Percentiles rank a stretch among this genome's conserved stretches.
Evolutionary conservation across 2,797 vertebrate genomes (phyloP).

Genomic region (Danio aesculapii): DNA sequence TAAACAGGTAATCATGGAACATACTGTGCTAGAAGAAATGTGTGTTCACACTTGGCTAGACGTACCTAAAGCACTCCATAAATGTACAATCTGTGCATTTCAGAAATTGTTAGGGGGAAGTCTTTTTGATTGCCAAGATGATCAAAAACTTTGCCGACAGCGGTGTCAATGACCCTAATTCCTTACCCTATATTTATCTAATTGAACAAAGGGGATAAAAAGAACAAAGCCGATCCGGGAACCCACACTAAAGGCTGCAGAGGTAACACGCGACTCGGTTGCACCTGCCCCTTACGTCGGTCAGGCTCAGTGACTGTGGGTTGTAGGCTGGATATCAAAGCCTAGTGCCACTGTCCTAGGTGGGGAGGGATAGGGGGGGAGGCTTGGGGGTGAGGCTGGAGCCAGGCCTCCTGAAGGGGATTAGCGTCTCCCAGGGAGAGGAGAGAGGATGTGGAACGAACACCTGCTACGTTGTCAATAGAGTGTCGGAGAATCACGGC

Average conservation of each 20-base stretch:
- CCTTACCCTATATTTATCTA: conserved; percentile 44
- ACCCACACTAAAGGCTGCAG: conserved; percentile 25
- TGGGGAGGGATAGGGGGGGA: conserved; percentile 21
- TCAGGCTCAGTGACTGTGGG: conserved; percentile 41
- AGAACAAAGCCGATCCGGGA: conserved; percentile 19
- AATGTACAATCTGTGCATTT: neutral
- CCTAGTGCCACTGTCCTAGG: conserved; percentile 25
- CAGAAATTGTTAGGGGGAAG: neutral
- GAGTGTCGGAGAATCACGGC: conserved; percentile 68
- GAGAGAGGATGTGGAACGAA: conserved; percentile 71
- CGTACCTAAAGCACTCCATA: conserved; percentile 9
- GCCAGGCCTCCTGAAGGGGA: conserved; percentile 65
- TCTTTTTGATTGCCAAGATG: neutral
- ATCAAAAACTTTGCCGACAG: conserved; percentile 1
- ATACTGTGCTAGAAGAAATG: conserved; percentile 19
- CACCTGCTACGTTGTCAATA: conserved; percentile 79
- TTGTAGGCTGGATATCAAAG: conserved; percentile 56
- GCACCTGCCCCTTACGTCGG: conserved; percentile 54
- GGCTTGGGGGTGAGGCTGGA: conserved; percentile 29
- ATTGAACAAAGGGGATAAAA: conserved; percentile 44
- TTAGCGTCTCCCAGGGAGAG: conserved; percentile 70
- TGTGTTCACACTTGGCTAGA: neutral
- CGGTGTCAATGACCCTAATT: conserved; percentile 42
- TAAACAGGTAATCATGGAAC: conserved; percentile 52
- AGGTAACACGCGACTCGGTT: conserved; percentile 30